Evolutionary conservation across 2,797 vertebrate species (phyloP).

Genomic region (Furcifer pardalis): DNA sequence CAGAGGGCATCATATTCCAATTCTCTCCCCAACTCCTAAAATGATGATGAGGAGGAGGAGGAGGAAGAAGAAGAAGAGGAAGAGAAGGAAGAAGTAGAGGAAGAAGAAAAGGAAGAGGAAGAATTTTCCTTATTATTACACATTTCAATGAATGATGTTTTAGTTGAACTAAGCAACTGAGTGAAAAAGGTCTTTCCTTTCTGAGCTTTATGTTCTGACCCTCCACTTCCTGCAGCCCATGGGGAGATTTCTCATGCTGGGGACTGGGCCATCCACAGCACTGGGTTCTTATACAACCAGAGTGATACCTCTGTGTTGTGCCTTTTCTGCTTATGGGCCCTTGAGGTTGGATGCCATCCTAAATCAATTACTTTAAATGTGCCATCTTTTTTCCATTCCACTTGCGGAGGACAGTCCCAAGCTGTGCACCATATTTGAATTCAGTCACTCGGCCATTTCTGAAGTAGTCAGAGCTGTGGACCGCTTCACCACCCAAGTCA

Average conservation of each 20-base stretch:
- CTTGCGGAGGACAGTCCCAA: constrained; percentile 86
- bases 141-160: accelerated
- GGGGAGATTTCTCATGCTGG: too few species aligned
- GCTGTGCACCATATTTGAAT: constrained; percentile 89
- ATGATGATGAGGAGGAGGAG: constrained; percentile 4
- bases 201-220: neutral
- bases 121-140: accelerated
- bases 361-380: constrained; percentile 81
- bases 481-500: constrained; percentile 87
- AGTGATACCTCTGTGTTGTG: neutral
- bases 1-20: constrained; percentile 86
- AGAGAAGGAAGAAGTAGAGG: neutral
- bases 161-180: accelerated
- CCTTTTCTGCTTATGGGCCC: neutral
- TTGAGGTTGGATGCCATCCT: neutral
- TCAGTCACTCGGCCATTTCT: constrained; percentile 90
- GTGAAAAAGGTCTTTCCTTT: neutral
- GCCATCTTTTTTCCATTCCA: constrained; percentile 89
- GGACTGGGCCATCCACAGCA: neutral
- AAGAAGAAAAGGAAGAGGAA: neutral
- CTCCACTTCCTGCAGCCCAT: neutral
- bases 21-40: constrained; percentile 93
- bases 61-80: constrained; percentile 1
- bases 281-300: neutral
- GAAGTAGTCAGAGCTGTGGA: constrained; percentile 79